Evolutionary conservation across 2,797 vertebrate species (phyloP).

Genomic region (Cuniculus paca): DNA sequence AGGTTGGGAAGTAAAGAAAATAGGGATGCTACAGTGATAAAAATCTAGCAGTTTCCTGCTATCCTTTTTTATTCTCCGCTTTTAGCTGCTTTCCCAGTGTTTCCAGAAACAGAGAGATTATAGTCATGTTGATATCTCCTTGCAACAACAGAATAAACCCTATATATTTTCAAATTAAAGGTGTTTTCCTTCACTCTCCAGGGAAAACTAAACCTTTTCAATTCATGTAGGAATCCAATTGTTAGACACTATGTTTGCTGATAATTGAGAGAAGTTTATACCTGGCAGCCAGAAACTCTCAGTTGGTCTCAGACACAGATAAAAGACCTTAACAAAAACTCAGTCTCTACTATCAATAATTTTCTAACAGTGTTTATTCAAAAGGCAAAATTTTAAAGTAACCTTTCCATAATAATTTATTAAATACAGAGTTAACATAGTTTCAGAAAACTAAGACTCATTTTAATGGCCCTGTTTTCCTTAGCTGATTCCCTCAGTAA

Average conservation of each 20-base stretch:
- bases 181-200: background rate
- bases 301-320: slow-evolving; percentile 28
- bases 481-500: background rate
- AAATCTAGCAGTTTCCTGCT: background rate
- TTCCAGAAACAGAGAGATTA: slow-evolving; percentile 54
- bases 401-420: background rate
- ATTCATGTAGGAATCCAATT: slow-evolving; percentile 55
- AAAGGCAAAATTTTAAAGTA: background rate
- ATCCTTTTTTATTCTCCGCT: slow-evolving; percentile 6
- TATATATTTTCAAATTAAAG: slow-evolving; percentile 59
- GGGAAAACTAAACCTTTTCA: slow-evolving; percentile 40
- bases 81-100: background rate
- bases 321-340: slow-evolving; percentile 60
- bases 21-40: background rate
- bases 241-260: slow-evolving; percentile 57
- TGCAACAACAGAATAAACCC: slow-evolving; percentile 54
- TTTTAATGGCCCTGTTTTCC: background rate
- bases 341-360: slow-evolving; percentile 15
- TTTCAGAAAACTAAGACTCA: slow-evolving; percentile 54
- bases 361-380: slow-evolving; percentile 47
- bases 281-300: slow-evolving; percentile 54
- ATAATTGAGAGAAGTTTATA: slow-evolving; percentile 62
- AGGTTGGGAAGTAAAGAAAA: background rate
- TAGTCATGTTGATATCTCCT: background rate
- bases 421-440: background rate